phyloP scores from a whole-genome alignment of 2,888 invertebrate species.

The Drosophila suboccidentalis region DNA sequence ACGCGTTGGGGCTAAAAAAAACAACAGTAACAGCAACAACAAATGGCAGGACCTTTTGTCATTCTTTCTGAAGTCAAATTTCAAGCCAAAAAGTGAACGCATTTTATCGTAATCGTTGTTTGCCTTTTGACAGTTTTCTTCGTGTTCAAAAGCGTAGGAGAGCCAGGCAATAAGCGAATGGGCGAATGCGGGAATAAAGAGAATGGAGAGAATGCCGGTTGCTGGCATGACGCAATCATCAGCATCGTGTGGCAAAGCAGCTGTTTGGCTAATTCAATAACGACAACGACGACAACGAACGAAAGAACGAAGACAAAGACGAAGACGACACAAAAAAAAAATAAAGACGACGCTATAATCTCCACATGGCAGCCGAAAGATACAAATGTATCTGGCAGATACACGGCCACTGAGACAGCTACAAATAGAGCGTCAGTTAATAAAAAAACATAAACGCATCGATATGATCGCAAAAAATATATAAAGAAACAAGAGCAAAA shows the following conservation, averaged over 20 bases:
- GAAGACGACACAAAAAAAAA: slow-evolving; percentile 29
- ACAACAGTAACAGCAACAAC: slow-evolving; percentile 1
- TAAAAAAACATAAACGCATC: slow-evolving; percentile 33
- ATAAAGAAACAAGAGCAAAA: slow-evolving; percentile 1
- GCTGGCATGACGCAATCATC: slow-evolving; percentile 53
- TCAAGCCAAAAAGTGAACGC: slow-evolving; percentile 20
- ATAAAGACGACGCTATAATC: slow-evolving; percentile 16
- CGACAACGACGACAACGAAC: neutral
- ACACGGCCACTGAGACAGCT: slow-evolving; percentile 1
- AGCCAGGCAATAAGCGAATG: neutral
- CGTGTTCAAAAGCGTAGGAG: slow-evolving; percentile 4
- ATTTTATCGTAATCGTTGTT: slow-evolving; percentile 6
- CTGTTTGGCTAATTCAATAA: slow-evolving; percentile 40
- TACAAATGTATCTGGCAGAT: slow-evolving; percentile 44
- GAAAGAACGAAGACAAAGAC: slow-evolving; percentile 6
- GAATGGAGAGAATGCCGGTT: slow-evolving; percentile 8
- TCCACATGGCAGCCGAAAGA: slow-evolving; percentile 47
- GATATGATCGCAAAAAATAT: slow-evolving; percentile 9
- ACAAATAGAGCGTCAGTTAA: slow-evolving; percentile 21
- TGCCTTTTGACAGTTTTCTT: slow-evolving; percentile 4
- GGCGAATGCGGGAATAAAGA: neutral
- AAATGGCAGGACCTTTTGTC: slow-evolving; percentile 15
- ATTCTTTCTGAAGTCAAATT: slow-evolving; percentile 3
- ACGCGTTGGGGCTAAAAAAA: neutral
- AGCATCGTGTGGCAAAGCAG: slow-evolving; percentile 35